Evolutionary conservation across 2,797 vertebrate genomes (phyloP), one percentile per base, ranked within the genome.

Genomic region (Brachyalestes nurse): DNA sequence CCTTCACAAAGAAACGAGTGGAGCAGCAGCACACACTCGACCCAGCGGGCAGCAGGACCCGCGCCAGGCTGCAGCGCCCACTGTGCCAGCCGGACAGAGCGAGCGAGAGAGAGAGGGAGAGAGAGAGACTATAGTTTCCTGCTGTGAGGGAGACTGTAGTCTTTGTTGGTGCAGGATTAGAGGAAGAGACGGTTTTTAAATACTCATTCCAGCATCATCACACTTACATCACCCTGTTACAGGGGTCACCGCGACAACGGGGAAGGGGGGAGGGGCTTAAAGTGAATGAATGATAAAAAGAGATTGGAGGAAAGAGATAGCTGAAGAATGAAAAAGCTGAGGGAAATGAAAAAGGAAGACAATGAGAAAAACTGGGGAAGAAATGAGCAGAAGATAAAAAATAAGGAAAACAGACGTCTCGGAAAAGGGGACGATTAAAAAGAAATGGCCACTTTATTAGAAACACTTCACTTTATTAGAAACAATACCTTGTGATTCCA

Each of bases 1-100:
- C 49, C 76, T 91, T 83, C 91, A 93, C 92, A 93, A 93, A 93
- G 88, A 88, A 89, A 92, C 84, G 91, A 91, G 87, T 91, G 92
- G 80, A 80, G 92, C 88, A 90, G 89, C 89, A 90, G 91, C 88
- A 82, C 87, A 91, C 82, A 90, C 92, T 92, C 95, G 92, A 81
- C 67, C 86, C 75, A 92, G 92, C 94, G 94, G 86, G 51, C 78
- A 64, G 67, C 81, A 25, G 58, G 72, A 60, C 49, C 60, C 51
- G 71, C 34, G 76, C 79, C 83, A 81, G 72, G 73, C 61, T 81
- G 40, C 65, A 75, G 70, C 28, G 45, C 72, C 79, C 53, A 28
- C 55, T 65, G 79, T 65, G 71, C 53, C 75, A 87, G 83, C 83
- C 72, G 78, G 74, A 67, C 28, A 53, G 45, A 84, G 78, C 77